Percentiles rank a stretch among this genome's conserved stretches.
phyloP scores from a whole-genome alignment of 1,140 invertebrate genomes.

The Orius insidiosus region DNA sequence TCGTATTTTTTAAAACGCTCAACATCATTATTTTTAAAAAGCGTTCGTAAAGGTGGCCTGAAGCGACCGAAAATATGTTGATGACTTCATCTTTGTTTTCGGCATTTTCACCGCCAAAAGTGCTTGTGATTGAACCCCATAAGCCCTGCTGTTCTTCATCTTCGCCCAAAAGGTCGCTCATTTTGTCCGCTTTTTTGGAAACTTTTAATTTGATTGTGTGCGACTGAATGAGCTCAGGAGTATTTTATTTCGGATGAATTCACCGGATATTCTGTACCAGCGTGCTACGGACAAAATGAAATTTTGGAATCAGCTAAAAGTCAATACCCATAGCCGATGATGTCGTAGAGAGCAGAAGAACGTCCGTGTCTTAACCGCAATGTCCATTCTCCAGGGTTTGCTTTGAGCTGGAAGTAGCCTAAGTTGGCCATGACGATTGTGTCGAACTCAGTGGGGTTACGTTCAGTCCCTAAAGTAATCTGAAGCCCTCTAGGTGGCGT shows the following conservation, averaged over 20 bases:
- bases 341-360: slow-evolving; percentile 86
- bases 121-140: slow-evolving; percentile 88
- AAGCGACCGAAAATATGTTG: slow-evolving; percentile 98
- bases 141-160: slow-evolving; percentile 53
- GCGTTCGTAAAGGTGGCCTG: slow-evolving; percentile 95
- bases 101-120: slow-evolving; percentile 44
- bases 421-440: slow-evolving; percentile 99
- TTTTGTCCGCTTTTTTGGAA: slow-evolving; percentile 74
- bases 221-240: slow-evolving; percentile 76
- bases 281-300: too few species aligned
- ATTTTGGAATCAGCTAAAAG: too few species aligned
- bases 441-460: slow-evolving; percentile 61
- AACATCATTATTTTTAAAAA: slow-evolving; percentile 99
- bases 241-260: slow-evolving; percentile 45
- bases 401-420: slow-evolving; percentile 94
- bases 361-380: slow-evolving; percentile 73
- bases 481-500: slow-evolving; percentile 93
- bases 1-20: slow-evolving; percentile 88
- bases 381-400: slow-evolving; percentile 90
- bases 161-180: slow-evolving; percentile 69
- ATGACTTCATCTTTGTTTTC: slow-evolving; percentile 70
- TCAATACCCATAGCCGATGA: slow-evolving; percentile 39
- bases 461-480: slow-evolving; percentile 79
- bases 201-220: slow-evolving; percentile 84
- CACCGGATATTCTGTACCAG: slow-evolving; percentile 51